Evolutionary conservation across 2,797 vertebrate genomes (phyloP).

Genomic region (Acrossocheilus fasciatus): DNA sequence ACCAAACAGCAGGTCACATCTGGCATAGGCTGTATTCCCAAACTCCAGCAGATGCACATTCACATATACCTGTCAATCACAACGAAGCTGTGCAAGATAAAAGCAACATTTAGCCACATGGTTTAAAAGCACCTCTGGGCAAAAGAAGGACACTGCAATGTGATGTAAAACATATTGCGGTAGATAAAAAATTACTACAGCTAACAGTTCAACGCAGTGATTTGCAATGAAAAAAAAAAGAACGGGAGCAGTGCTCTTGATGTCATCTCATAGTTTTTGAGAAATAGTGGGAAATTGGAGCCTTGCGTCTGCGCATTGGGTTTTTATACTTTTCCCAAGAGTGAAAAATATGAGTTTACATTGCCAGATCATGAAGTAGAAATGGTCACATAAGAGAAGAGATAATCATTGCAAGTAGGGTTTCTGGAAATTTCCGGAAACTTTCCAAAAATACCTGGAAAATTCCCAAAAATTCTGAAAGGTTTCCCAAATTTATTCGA

Average conservation of each 20-base stretch:
- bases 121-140: constrained; percentile 65
- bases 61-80: constrained; percentile 71
- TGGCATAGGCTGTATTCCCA: constrained; percentile 74
- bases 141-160: constrained; percentile 52
- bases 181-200: constrained; percentile 50
- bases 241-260: constrained; percentile 3
- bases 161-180: constrained; percentile 58
- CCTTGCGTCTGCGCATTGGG: background rate
- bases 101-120: constrained; percentile 71
- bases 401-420: too few species aligned
- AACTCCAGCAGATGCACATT: constrained; percentile 72
- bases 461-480: background rate
- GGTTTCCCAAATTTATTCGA: background rate
- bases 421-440: background rate
- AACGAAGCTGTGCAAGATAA: constrained; percentile 63
- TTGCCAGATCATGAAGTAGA: background rate
- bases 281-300: background rate
- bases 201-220: constrained; percentile 18
- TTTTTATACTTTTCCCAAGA: background rate
- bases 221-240: background rate
- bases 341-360: too few species aligned
- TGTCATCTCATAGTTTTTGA: background rate
- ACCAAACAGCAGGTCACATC: constrained; percentile 85
- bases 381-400: background rate
- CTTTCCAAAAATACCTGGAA: background rate